Base-by-base conservation (phyloP, 2,888 invertebrate species). In the Drosophila hamatofila region DNA sequence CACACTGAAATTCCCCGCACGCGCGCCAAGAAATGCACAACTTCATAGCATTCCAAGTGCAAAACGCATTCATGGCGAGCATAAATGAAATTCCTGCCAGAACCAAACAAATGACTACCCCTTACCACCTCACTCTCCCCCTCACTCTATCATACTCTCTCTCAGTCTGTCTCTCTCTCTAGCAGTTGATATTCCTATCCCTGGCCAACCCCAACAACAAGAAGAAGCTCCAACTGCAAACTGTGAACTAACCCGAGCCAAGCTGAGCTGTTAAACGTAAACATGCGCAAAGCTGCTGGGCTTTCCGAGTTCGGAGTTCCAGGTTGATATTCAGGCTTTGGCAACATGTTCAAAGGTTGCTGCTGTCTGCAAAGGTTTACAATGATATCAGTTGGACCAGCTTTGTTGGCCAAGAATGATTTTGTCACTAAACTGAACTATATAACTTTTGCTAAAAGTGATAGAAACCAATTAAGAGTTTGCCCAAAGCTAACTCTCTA, bases 1-100 rank as follows among this genome's bases (percentile, higher is more conserved):
- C 88, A 81, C 88, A 80, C 86, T 80, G 75, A 78, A 83, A 88
- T 89, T 81, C 89, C 61, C 75, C 72, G 88, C 81, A 88, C 88
- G 89, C 89, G 88, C 85, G 71, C 75, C 76, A 88, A 85, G 86
- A 89, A 88, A 88, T 88, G 88, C 88, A 88, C 87, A 89, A 88
- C 87, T 88, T 76, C 77, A 87, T 80, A 72, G 85, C 78, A 88
- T 89, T 81, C 89, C 87, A 78, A 80, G 85, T 78, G 76, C 76
- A 86, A 78, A 76, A 88, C 84, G 81, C 85, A 86, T 80, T 82
- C 79, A 82, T 78, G 81, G 83, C 77, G 72, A 72, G 80, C 85
- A 89, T 88, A 85, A 85, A 88, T 88, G 83, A 85, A 87, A 87
- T 87, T 78, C 81, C 88, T 76, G 65, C 46, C 55, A 62, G 69